phyloP scores from a whole-genome alignment of 64 coral and sea anemone genomes.

The Dendrophyllia cribrosa region DNA sequence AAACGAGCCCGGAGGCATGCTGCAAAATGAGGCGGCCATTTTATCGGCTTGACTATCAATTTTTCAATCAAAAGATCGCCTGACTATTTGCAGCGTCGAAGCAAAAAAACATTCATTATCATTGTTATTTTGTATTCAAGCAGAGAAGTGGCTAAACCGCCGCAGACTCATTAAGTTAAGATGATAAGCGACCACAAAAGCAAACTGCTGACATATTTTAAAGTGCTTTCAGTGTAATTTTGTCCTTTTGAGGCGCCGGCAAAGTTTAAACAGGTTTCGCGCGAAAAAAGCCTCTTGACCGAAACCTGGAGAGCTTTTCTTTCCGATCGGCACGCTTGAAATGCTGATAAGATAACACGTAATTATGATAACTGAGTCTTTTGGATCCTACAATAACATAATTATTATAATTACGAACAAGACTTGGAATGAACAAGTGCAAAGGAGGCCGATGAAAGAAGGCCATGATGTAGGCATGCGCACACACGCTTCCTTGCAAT shows the following conservation, averaged over 20 bases:
- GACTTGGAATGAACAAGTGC: background rate
- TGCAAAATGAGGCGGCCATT: background rate
- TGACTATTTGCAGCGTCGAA: background rate
- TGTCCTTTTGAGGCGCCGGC: constrained; percentile 28
- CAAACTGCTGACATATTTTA: constrained; percentile 21
- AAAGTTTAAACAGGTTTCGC: constrained; percentile 37
- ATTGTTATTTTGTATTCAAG: constrained; percentile 36
- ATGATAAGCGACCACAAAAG: constrained; percentile 32
- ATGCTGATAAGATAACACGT: constrained; percentile 20
- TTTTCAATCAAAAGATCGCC: background rate
- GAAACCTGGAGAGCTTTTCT: background rate
- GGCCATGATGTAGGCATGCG: background rate
- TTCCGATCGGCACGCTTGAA: constrained; percentile 27
- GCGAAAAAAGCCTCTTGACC: constrained; percentile 1
- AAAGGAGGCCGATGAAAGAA: background rate
- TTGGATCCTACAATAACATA: constrained; percentile 20
- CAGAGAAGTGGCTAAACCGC: background rate
- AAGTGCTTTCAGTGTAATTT: constrained; percentile 30
- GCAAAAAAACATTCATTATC: background rate
- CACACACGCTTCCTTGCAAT: too few relatives aligned
- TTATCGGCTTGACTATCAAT: background rate
- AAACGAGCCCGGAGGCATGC: background rate
- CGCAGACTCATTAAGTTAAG: constrained; percentile 24
- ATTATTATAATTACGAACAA: constrained; percentile 20
- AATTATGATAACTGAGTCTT: constrained; percentile 11